phyloP scores from a whole-genome alignment of 2,113 vertebrate genomes.

The Microtus pennsylvanicus region DNA sequence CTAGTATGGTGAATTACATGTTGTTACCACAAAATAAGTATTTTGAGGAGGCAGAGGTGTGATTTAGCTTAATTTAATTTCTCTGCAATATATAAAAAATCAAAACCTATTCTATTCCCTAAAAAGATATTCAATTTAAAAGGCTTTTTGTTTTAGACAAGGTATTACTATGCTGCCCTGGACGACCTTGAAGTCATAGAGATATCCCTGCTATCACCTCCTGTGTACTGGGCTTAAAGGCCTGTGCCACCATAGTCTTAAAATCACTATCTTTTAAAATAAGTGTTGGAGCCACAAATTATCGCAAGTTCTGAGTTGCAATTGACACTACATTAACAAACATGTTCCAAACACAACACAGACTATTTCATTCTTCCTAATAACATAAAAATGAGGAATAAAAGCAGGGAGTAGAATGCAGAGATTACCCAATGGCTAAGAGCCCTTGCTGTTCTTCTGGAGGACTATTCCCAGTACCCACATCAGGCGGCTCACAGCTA shows the following conservation, averaged over 20 bases:
- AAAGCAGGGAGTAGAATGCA: not conserved
- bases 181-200: not conserved
- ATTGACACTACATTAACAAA: not conserved
- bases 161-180: not conserved
- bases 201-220: not conserved
- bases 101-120: not conserved
- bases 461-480: not conserved
- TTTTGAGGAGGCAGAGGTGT: not conserved
- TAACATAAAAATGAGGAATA: not conserved
- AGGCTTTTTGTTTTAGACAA: not conserved
- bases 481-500: not conserved
- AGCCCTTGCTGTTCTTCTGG: not conserved
- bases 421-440: not conserved
- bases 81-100: not conserved
- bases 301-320: conserved; percentile 34
- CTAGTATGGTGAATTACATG: not conserved
- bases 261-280: not conserved
- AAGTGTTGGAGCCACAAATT: not conserved
- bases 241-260: not conserved
- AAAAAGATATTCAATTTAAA: not conserved
- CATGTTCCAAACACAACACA: not conserved
- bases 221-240: not conserved
- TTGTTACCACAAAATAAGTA: not conserved
- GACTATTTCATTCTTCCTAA: conserved; percentile 15
- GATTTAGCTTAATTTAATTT: not conserved